These are phyloP conservation scores for Musca domestica DNA, from an alignment of 1,140 invertebrate genomes.

Conservation along the genomic window DNA sequence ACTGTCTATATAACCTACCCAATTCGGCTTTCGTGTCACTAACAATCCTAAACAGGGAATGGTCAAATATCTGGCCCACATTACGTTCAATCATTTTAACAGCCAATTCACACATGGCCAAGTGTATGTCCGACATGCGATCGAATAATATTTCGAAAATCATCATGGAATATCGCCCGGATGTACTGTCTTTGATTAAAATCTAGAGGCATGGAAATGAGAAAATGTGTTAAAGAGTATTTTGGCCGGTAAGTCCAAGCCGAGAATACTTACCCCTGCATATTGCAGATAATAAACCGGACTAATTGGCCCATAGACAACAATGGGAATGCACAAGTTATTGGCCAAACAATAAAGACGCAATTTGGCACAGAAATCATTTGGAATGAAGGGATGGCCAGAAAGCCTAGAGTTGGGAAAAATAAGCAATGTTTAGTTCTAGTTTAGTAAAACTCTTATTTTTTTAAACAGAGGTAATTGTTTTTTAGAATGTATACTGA, in stretches of 20 bases:
- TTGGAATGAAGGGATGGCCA: not conserved
- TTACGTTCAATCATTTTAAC: constrained; percentile 18
- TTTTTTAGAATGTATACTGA: too few relatives aligned
- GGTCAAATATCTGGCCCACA: constrained; percentile 1
- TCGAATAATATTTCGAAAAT: constrained; percentile 21
- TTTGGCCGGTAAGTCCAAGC: not conserved
- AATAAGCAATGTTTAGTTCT: not conserved
- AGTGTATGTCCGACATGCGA: constrained; percentile 23
- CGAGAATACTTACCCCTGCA: constrained; percentile 20
- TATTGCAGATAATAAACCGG: constrained; percentile 17
- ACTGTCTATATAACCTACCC: not conserved
- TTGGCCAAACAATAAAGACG: constrained; percentile 27
- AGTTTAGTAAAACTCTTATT: too few relatives aligned
- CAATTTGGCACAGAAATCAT: constrained; percentile 26
- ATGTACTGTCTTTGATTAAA: constrained; percentile 15
- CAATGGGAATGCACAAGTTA: constrained; percentile 25
- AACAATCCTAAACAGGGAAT: constrained; percentile 14
- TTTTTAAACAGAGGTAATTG: too few relatives aligned
- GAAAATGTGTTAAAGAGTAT: not conserved
- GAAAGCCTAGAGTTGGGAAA: not conserved
- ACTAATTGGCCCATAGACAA: constrained; percentile 23
- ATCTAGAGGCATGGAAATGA: not conserved
- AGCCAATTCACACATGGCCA: constrained; percentile 26
- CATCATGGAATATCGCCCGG: not conserved
- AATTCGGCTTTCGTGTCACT: constrained; percentile 21